These are phyloP conservation scores for Acrossocheilus wenchowensis DNA, from an alignment of 2,797 vertebrate genomes.

Conservation along the genomic window DNA sequence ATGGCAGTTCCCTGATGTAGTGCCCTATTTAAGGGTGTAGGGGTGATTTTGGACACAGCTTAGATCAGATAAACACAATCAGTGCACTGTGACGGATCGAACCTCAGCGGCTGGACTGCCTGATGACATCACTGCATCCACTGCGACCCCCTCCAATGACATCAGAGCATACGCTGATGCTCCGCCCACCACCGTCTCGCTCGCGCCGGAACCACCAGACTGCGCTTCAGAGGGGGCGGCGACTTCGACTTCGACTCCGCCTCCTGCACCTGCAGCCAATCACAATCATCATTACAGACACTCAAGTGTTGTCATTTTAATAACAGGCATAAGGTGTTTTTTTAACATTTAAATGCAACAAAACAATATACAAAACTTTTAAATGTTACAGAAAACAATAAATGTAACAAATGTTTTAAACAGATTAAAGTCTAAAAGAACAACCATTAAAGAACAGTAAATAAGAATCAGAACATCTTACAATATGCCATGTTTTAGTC, in stretches of 20 bases:
- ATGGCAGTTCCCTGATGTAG: no score
- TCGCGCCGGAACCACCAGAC: neutral
- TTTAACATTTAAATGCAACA: no score
- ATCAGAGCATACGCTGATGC: neutral
- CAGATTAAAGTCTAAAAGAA: no score
- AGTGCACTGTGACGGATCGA: neutral
- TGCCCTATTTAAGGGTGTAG: no score
- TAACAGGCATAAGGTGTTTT: no score
- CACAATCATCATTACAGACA: neutral
- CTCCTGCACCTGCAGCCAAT: neutral
- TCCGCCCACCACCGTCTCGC: neutral
- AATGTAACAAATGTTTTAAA: no score
- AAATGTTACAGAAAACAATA: no score
- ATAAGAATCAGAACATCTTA: no score
- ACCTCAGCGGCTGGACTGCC: neutral
- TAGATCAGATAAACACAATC: neutral
- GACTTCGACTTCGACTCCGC: neutral
- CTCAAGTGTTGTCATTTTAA: neutral
- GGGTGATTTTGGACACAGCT: no score
- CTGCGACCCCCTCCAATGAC: neutral
- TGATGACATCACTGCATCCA: neutral
- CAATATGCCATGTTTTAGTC: no score
- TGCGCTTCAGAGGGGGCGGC: rapidly evolving
- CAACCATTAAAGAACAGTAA: no score
- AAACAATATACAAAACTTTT: no score